These are phyloP conservation scores for Teleopsis dalmanni DNA, from an alignment of 1,140 invertebrate genomes.

Conservation along the genomic window DNA sequence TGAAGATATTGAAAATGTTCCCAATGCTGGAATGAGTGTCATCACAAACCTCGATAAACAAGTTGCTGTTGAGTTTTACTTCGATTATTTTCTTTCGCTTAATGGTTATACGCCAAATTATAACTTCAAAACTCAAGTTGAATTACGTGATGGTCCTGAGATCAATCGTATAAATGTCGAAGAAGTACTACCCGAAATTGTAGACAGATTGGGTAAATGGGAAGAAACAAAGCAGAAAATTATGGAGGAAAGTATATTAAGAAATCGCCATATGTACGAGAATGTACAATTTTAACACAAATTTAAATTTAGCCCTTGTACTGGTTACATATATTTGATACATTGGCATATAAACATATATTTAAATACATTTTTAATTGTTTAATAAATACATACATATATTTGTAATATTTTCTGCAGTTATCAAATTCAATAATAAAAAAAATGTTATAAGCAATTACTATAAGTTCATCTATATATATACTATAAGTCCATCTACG, in stretches of 20 bases:
- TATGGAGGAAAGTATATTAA: conserved; percentile 38
- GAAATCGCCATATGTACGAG: conserved; percentile 40
- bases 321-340: no score
- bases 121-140: conserved; percentile 38
- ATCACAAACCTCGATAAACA: conserved; percentile 32
- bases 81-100: conserved; percentile 39
- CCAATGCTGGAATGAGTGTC: conserved; percentile 21
- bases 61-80: conserved; percentile 41
- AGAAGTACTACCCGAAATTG: conserved; percentile 28
- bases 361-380: no score
- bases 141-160: conserved; percentile 32
- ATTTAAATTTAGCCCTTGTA: no score
- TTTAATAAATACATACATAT: no score
- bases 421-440: no score
- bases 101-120: conserved; percentile 41
- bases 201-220: conserved; percentile 25
- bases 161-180: conserved; percentile 23
- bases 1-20: conserved; percentile 13
- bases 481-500: no score
- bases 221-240: conserved; percentile 21
- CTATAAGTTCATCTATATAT: no score
- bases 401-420: no score
- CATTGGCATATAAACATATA: no score
- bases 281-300: conserved; percentile 22
- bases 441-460: no score